Conservation (phyloP, 2,888 invertebrate species). For the Imbricaverruca yamaguchii region DNA sequence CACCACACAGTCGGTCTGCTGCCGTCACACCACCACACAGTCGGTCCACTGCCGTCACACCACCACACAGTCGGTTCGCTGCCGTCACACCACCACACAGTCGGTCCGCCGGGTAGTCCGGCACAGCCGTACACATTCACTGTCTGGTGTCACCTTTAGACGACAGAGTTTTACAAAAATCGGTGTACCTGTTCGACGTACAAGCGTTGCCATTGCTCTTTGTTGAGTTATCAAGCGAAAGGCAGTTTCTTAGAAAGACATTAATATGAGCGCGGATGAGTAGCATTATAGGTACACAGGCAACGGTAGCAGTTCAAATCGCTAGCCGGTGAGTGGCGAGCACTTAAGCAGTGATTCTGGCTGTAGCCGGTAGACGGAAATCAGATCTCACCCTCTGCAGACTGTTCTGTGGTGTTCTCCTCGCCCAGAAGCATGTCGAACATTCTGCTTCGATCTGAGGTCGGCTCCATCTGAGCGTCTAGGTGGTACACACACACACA, state of each 20-base stretch:
- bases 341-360: neutral
- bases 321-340: neutral
- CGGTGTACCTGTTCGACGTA: neutral
- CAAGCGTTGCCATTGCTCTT: neutral
- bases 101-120: neutral
- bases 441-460: neutral
- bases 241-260: neutral
- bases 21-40: too few species aligned
- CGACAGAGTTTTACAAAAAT: too few species aligned
- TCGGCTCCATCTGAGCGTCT: neutral
- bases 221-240: neutral
- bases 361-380: neutral
- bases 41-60: neutral
- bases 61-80: neutral
- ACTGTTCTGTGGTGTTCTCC: neutral
- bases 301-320: too few species aligned
- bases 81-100: too few species aligned
- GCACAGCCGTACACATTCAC: too few species aligned
- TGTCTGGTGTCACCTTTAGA: too few species aligned
- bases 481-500: slow-evolving; percentile 7
- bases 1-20: neutral
- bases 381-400: neutral
- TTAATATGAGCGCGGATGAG: neutral
- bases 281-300: neutral
- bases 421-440: slow-evolving; percentile 7